Conservation (phyloP, 2,888 invertebrate genomes). For the Brassicogethes aeneus region DNA sequence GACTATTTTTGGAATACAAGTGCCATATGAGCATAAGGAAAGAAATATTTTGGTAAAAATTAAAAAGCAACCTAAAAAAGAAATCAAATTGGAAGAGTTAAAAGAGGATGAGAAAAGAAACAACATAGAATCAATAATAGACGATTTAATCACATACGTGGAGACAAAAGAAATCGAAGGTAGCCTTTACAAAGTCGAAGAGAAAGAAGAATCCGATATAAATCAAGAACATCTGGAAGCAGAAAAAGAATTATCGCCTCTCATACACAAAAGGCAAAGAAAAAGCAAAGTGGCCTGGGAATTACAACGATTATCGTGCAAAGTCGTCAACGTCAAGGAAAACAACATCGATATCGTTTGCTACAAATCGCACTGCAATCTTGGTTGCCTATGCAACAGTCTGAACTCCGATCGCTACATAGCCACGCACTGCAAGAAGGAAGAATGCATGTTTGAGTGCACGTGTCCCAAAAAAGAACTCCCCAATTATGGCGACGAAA, state of each 20-base stretch:
- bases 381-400: conserved; percentile 62
- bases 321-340: conserved; percentile 47
- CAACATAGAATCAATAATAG: conserved; percentile 34
- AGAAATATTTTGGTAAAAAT: conserved; percentile 45
- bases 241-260: conserved; percentile 7
- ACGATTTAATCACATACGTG: conserved; percentile 50
- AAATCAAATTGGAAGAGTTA: neutral
- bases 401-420: conserved; percentile 38
- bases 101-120: conserved; percentile 10
- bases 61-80: conserved; percentile 7
- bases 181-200: conserved; percentile 41
- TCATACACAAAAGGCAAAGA: conserved; percentile 8
- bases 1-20: conserved; percentile 45
- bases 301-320: conserved; percentile 55
- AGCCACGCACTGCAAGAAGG: conserved; percentile 52
- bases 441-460: conserved; percentile 54
- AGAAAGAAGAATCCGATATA: conserved; percentile 13
- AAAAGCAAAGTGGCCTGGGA: conserved; percentile 36
- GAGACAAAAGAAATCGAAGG: conserved; percentile 52
- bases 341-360: conserved; percentile 39
- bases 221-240: conserved; percentile 18
- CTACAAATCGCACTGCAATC: conserved; percentile 46
- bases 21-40: conserved; percentile 51
- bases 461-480: conserved; percentile 29
- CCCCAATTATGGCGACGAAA: conserved; percentile 15